Percentiles rank a stretch among this genome's conserved stretches.
phyloP scores from a whole-genome alignment of 2,888 invertebrate species.

The Drosophila infuscata region DNA sequence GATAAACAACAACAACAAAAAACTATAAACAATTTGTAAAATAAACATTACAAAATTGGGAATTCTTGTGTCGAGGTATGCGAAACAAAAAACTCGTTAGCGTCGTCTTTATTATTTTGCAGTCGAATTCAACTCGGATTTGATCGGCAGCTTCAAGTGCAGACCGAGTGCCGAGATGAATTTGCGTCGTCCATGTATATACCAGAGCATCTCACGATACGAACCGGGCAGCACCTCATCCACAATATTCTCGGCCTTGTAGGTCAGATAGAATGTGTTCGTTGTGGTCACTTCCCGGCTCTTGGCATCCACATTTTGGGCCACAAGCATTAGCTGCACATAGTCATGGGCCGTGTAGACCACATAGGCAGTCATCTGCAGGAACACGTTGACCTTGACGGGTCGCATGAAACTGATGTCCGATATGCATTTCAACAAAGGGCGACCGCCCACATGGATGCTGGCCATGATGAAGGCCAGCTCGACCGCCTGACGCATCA shows the following conservation, averaged over 20 bases:
- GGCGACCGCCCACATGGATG: conserved; percentile 87
- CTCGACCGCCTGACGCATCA: conserved; percentile 92
- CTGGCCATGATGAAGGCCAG: conserved; percentile 89
- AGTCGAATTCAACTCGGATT: conserved; percentile 2
- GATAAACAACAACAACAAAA: conserved; percentile 45
- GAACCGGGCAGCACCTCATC: conserved; percentile 87
- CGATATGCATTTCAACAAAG: conserved; percentile 88
- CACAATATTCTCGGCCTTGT: conserved; percentile 85
- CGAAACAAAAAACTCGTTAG: conserved; percentile 10
- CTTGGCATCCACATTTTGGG: conserved; percentile 87
- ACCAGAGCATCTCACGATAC: conserved; percentile 88
- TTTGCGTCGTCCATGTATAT: conserved; percentile 86
- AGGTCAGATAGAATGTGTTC: conserved; percentile 90
- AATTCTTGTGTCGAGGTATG: conserved; percentile 67
- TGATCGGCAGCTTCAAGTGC: conserved; percentile 23
- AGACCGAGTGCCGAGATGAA: conserved; percentile 79
- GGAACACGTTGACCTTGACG: conserved; percentile 89
- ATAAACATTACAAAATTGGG: conserved; percentile 70
- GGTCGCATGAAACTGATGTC: conserved; percentile 90
- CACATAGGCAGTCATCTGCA: conserved; percentile 89
- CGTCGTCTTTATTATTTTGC: conserved; percentile 36
- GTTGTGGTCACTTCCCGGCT: conserved; percentile 85
- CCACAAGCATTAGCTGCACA: conserved; percentile 89
- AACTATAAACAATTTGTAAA: conserved; percentile 58
- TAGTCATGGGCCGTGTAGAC: conserved; percentile 86